Evolutionary conservation across 23 tunicate genomes (phyloP).

Genomic region (Styela plicata): DNA sequence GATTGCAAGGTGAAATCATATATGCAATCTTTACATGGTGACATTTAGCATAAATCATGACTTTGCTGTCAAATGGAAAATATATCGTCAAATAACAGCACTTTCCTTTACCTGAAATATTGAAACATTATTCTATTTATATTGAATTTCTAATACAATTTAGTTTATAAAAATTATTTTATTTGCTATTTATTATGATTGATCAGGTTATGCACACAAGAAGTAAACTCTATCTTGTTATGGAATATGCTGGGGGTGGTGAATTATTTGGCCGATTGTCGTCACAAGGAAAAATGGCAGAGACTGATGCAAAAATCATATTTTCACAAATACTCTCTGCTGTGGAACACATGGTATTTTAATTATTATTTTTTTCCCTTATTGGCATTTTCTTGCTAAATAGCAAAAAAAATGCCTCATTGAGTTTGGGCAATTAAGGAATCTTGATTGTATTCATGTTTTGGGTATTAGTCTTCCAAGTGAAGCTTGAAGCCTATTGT

Average conservation of each 20-base stretch:
- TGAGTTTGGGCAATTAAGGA: no score
- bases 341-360: slow-evolving; percentile 81
- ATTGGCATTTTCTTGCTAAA: neutral
- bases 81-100: no score
- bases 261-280: slow-evolving; percentile 74
- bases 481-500: no score
- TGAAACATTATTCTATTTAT: no score
- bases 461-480: no score
- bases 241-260: slow-evolving; percentile 93
- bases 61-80: no score
- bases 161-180: no score
- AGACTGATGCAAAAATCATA: slow-evolving; percentile 63
- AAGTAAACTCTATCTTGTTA: slow-evolving; percentile 59
- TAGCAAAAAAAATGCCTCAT: neutral
- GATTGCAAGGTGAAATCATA: no score
- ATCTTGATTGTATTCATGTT: no score
- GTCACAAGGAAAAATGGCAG: slow-evolving; percentile 83
- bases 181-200: no score
- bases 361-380: neutral
- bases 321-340: slow-evolving; percentile 90
- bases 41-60: neutral
- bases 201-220: slow-evolving; percentile 79
- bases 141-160: neutral
- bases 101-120: no score
- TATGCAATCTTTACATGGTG: no score